Base-by-base conservation (phyloP, 2,797 vertebrate species). In the Aulostomus chinensis region DNA sequence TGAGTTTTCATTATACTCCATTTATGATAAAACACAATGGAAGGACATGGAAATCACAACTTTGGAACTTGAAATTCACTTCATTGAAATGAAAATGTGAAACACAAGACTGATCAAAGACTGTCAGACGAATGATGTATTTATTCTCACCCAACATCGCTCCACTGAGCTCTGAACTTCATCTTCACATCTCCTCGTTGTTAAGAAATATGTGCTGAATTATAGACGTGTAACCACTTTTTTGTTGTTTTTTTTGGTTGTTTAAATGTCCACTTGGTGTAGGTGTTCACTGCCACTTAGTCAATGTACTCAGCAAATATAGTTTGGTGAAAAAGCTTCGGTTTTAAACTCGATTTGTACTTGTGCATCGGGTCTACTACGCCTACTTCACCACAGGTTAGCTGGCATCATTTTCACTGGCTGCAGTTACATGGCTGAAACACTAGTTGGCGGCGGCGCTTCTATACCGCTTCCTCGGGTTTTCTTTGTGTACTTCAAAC, bases 281-380 rank as follows among this genome's bases (percentile, higher is more conserved):
- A 33, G 15, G 18, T 63, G 54, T 78, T 75, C 64, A 69, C 77
- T 40, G 32, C 38, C 54, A 42, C 34, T 22, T 30, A 32, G 38
- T 14, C 29, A 15, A 31, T 39, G 37, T 34, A 43, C n/a, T 25
- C 11, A 25, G 28, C 29, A 42, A 13, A 48, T 50, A n/a, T 43
- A 11, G 12, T 69, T 18, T 58, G 36, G 12, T 26, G 41, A 53
- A 26, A 42, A 16, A 39, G 13, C 5, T 25, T 25, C 24, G 6
- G 24, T 7, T 25, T 9, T 25, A 25, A n/a, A n/a, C n/a, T n/a
- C n/a, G n/a, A n/a, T n/a, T n/a, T n/a, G n/a, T n/a, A n/a, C n/a
- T n/a, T n/a, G n/a, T n/a, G n/a, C n/a, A n/a, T n/a, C n/a, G n/a
- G n/a, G n/a, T n/a, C n/a, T n/a, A n/a, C n/a, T n/a, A n/a, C n/a